A percentile compares a stretch with the other conserved stretches of the same genome.
These are phyloP conservation scores for Drosophila buzzatii DNA, from an alignment of 2,888 invertebrate genomes.

Conservation along the genomic window DNA sequence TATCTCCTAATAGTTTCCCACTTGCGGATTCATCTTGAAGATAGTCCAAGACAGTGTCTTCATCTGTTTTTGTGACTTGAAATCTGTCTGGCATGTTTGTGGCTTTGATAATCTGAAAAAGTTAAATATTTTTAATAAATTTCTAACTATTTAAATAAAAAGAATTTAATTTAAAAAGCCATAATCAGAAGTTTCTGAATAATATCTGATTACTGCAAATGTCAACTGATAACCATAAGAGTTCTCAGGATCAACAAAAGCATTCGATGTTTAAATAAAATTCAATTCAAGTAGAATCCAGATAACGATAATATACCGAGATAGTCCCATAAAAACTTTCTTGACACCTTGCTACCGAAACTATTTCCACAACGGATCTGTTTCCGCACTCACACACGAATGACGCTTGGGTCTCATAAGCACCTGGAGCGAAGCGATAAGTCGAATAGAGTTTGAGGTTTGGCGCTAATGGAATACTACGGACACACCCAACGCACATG, in stretches of 20 bases:
- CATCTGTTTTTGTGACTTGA: slow-evolving; percentile 83
- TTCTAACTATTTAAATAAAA: background rate
- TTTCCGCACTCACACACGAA: slow-evolving; percentile 6
- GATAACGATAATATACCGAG: background rate
- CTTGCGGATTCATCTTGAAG: slow-evolving; percentile 82
- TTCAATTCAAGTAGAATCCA: background rate
- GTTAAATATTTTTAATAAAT: background rate
- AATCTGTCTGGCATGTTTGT: slow-evolving; percentile 83
- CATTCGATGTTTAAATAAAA: background rate
- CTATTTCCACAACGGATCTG: slow-evolving; percentile 9
- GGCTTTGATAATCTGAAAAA: slow-evolving; percentile 46
- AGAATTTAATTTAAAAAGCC: background rate
- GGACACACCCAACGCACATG: slow-evolving; percentile 7
- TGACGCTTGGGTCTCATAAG: background rate
- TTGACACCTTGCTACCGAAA: background rate
- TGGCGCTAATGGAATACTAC: slow-evolving; percentile 6
- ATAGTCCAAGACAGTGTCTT: slow-evolving; percentile 78
- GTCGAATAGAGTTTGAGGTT: slow-evolving; percentile 3
- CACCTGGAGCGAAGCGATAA: slow-evolving; percentile 6
- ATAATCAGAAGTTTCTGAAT: background rate
- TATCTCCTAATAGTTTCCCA: slow-evolving; percentile 81
- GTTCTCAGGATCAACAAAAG: background rate
- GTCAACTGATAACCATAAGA: too few species aligned
- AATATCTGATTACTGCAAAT: background rate
- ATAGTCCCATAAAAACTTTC: background rate